These are phyloP conservation scores for Atopsyche davidsoni DNA, from an alignment of 1,140 invertebrate species.

Conservation along the genomic window DNA sequence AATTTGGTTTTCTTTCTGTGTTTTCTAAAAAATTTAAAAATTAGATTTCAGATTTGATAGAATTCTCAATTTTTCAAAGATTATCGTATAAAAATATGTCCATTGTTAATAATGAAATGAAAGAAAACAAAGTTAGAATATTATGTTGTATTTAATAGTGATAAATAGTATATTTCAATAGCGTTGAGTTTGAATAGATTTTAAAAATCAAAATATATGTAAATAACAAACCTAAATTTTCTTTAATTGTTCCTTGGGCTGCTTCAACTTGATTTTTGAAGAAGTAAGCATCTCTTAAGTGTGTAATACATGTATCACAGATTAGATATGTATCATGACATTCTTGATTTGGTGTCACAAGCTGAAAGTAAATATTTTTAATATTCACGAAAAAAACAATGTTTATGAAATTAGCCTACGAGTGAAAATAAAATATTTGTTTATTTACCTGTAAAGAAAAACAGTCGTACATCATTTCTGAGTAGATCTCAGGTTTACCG, in stretches of 20 bases:
- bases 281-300: conserved; percentile 4
- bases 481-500: conserved; percentile 10
- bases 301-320: conserved; percentile 12
- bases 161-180: too few species aligned
- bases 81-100: neutral
- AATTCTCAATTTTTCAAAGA: too few species aligned
- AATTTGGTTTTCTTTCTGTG: neutral
- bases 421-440: neutral
- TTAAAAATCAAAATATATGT: conserved; percentile 2
- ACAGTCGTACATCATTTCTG: conserved; percentile 10
- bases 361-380: conserved; percentile 3
- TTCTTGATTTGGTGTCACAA: neutral
- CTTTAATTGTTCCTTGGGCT: conserved; percentile 5
- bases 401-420: neutral
- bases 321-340: conserved; percentile 9
- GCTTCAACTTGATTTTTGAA: conserved; percentile 12
- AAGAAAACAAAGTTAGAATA: too few species aligned
- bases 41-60: neutral
- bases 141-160: too few species aligned
- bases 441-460: conserved; percentile 14
- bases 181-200: too few species aligned
- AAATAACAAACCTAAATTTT: neutral
- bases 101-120: too few species aligned
- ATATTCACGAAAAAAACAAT: neutral
- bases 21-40: neutral